Evolutionary conservation across 2,888 invertebrate species (phyloP).

Genomic region (Polydrusus cervinus): DNA sequence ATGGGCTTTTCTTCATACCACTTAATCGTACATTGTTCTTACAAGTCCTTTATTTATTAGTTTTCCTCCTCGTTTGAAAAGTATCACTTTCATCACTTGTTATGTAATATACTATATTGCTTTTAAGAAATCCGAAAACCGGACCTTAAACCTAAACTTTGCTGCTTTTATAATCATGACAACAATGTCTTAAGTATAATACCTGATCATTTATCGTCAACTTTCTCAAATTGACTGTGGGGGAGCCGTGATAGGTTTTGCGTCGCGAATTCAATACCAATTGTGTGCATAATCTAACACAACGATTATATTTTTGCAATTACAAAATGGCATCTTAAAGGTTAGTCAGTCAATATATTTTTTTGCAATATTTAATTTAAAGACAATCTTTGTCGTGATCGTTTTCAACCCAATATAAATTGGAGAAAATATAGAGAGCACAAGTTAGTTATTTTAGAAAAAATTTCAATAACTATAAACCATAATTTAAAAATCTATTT

Average conservation of each 20-base stretch:
- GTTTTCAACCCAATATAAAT: slow-evolving; percentile 11
- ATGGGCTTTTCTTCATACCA: too few species aligned
- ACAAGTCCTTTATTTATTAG: too few species aligned
- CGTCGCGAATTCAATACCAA: slow-evolving; percentile 18
- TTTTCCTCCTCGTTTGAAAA: too few species aligned
- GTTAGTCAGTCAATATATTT: slow-evolving; percentile 25
- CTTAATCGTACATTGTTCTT: too few species aligned
- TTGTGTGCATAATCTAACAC: slow-evolving; percentile 9
- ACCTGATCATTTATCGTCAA: neutral
- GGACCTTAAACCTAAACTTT: too few species aligned
- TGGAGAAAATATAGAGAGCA: slow-evolving; percentile 15
- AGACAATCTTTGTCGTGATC: slow-evolving; percentile 21
- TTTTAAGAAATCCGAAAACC: too few species aligned
- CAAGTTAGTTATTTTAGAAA: neutral
- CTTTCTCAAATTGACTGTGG: slow-evolving; percentile 20
- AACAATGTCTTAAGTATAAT: too few species aligned
- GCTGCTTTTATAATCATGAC: too few species aligned
- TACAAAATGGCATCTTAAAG: slow-evolving; percentile 20
- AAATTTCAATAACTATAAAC: neutral
- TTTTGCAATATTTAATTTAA: neutral
- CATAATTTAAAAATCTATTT: too few species aligned
- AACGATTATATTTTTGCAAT: slow-evolving; percentile 15
- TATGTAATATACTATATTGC: too few species aligned
- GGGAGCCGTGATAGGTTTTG: slow-evolving; percentile 16
- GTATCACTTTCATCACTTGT: too few species aligned